Base-by-base conservation (phyloP, 2,888 invertebrate genomes). In the Ormyrus rosae region DNA sequence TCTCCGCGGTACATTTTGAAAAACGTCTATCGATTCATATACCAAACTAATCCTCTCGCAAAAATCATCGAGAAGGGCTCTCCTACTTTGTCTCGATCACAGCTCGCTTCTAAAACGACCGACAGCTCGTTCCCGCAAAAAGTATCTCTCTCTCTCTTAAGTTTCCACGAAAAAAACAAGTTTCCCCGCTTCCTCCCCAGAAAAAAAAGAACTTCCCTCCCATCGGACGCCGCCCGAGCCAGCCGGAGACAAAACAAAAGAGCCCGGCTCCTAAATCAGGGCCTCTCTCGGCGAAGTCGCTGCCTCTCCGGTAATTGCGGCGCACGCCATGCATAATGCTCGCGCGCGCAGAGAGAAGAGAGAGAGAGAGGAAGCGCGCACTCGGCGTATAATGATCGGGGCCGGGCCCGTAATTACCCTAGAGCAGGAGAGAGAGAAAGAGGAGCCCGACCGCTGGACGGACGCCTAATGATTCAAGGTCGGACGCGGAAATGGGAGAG, bases 391-490 rank as follows among this genome's bases (percentile, higher is more conserved):
- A 78, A 78, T 78, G 46, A 78, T 72, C 72, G 72, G 46, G 19
- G 19, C 50, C 64, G 71, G 50, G 8, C 70, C 75, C 65, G 60
- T 75, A 75, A 80, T 80, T 80, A 80, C 65, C 70, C 74, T 79
- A 79, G 74, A 79, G 63, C 80, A 74, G 55, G 9, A 19, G 19
- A 70, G 11, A 55, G 9, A 19, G 68, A 55, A 8, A 50, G 19
- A 46, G 13, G 56, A 34, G 74, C 74, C 74, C 8, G 19, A 19
- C 1, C 19, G 19, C 19, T 19, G 19, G 19, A 19, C 51, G 13
- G 56, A 10, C 50, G 19, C 58, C 45, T 71, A 72, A 78, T 67
- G 65, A 78, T 72, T 78, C 65, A 78, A 78, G 78, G 78, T 60
- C 65, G 55, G 9, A 53, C 46, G 69, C 46, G 58, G 13, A 1